A percentile compares a stretch with the other conserved stretches of the same genome.
These are phyloP conservation scores for Diplolepis rosae DNA, from an alignment of 2,888 invertebrate genomes.

Conservation along the genomic window DNA sequence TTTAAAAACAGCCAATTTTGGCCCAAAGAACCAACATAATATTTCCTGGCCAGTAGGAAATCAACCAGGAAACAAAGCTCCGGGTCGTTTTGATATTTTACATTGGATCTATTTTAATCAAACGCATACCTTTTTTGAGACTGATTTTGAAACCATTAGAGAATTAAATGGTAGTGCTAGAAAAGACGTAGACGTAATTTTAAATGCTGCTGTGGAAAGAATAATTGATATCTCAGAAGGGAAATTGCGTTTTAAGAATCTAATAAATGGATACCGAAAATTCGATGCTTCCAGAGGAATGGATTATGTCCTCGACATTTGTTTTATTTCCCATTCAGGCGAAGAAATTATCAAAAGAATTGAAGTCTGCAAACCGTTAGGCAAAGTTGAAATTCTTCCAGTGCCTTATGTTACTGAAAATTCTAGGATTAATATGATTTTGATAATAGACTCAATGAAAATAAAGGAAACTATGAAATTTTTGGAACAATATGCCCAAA, in stretches of 20 bases:
- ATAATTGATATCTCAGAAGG: conserved; percentile 75
- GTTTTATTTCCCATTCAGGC: conserved; percentile 75
- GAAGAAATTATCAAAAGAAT: conserved; percentile 79
- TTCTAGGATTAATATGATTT: conserved; percentile 84
- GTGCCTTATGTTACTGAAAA: conserved; percentile 98
- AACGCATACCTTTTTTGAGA: conserved; percentile 87
- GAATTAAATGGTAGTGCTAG: conserved; percentile 80
- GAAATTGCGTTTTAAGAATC: conserved; percentile 75
- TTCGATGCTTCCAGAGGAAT: conserved; percentile 90
- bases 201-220: conserved; percentile 75
- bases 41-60: conserved; percentile 85
- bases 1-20: conserved; percentile 70
- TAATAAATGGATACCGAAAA: conserved; percentile 83
- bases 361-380: conserved; percentile 88
- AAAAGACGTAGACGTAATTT: conserved; percentile 80
- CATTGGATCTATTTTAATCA: conserved; percentile 91
- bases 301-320: conserved; percentile 88
- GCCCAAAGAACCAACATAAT: conserved; percentile 69
- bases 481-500: conserved; percentile 82
- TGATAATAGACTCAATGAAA: conserved; percentile 80
- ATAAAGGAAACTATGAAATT: conserved; percentile 79
- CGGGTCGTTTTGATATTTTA: conserved; percentile 87
- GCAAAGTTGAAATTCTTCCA: conserved; percentile 90
- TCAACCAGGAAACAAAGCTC: conserved; percentile 80
- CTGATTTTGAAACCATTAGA: conserved; percentile 84